Base-by-base conservation (phyloP, 2,113 vertebrate genomes). In the Centropus bengalensis region DNA sequence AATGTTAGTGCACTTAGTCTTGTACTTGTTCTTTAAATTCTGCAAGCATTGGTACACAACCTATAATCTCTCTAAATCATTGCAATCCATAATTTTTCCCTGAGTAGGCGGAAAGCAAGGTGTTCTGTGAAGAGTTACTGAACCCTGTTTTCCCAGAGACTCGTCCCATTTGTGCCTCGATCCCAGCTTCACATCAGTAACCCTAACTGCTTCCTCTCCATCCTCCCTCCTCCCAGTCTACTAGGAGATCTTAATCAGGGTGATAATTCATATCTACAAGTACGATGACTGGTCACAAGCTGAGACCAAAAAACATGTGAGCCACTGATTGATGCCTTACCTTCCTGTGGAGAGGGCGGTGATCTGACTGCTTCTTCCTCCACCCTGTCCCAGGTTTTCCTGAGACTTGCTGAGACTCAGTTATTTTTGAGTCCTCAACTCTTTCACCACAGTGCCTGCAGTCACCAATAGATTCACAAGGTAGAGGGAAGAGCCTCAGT, bases 251-350 rank as follows among this genome's bases (percentile, higher is more conserved):
- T 81, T 77, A 40, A 26, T 68, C 49, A 23, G 59, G 32, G 17
- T 2, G 2, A 33, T 52, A 73, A 52, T 3, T 76, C 23, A 4
- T 68, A 20, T 16, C 24, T 86, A 4, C 32, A 22, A 32, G 32
- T 30, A 21, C 9, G 1, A 3, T 52, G 45, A 55, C 19, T 55
- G 70, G 12, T 55, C 75, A 68, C 8, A 9, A 59, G 28, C 14
- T 0, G 0, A 33, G 62, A 32, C 24, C 62, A 32, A 56, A 71
- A 54, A 51, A 23, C 27, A 5, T 38, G 21, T 21, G 38, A 76
- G 27, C 16, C 12, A 11, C 24, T 40, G 56, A 60, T 19, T 6
- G 33, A 16, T 62, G 60, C 40, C 7, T 1, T 23, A 0, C 5
- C 52, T 66, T 30, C 32, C 36, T 0, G 0, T 23, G 59, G 8